Percentiles rank a stretch among this genome's conserved stretches.
Evolutionary conservation across 2,888 invertebrate species (phyloP).

Genomic region (Drosophila nr. perissopoda): DNA sequence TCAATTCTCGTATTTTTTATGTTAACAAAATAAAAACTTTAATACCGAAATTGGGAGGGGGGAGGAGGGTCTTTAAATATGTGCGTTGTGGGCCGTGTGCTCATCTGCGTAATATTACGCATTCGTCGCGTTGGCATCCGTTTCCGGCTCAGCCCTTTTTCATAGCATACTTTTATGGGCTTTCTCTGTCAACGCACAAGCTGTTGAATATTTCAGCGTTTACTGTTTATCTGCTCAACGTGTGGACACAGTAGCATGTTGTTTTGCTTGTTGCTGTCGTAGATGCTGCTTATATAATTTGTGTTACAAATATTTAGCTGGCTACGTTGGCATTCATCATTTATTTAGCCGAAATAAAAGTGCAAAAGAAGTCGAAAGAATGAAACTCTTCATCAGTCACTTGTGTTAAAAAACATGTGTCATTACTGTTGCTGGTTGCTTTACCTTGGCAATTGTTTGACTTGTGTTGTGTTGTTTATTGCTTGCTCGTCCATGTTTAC

Average conservation of each 20-base stretch:
- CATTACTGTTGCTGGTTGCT: slow-evolving; percentile 6
- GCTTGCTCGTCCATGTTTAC: slow-evolving; percentile 18
- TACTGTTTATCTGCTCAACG: slow-evolving; percentile 51
- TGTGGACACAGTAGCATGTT: slow-evolving; percentile 5
- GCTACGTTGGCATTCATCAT: slow-evolving; percentile 54
- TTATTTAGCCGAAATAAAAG: slow-evolving; percentile 55
- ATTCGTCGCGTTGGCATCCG: slow-evolving; percentile 36
- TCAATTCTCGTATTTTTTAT: slow-evolving; percentile 3
- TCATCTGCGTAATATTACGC: slow-evolving; percentile 27
- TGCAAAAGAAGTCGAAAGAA: slow-evolving; percentile 38
- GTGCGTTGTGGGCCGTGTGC: not conserved
- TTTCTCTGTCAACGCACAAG: slow-evolving; percentile 35
- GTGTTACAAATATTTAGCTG: slow-evolving; percentile 43
- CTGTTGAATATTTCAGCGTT: slow-evolving; percentile 70
- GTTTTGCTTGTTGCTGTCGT: slow-evolving; percentile 4
- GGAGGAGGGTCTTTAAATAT: not conserved
- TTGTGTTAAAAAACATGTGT: slow-evolving; percentile 31
- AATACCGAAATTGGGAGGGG: not conserved
- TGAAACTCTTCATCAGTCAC: slow-evolving; percentile 24
- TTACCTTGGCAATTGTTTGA: slow-evolving; percentile 41
- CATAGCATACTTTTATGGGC: slow-evolving; percentile 55
- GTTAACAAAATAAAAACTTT: not conserved
- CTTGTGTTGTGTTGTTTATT: slow-evolving; percentile 18
- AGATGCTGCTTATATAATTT: slow-evolving; percentile 59
- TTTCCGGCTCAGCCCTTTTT: slow-evolving; percentile 15